phyloP scores from a whole-genome alignment of 2,888 invertebrate genomes.

The Crossocerus cetratus region DNA sequence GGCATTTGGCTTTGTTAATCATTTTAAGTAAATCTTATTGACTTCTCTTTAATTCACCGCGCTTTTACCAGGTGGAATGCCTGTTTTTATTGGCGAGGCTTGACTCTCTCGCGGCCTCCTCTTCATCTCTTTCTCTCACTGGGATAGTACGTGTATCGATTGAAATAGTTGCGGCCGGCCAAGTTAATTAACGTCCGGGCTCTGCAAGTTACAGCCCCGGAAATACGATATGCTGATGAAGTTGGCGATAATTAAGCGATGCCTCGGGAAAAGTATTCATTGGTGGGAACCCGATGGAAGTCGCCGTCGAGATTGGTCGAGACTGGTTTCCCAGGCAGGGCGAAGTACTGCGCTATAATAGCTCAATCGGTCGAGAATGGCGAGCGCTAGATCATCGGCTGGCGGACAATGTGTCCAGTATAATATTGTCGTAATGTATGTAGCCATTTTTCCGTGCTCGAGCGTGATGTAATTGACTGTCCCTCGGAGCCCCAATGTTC shows the following conservation, averaged over 20 bases:
- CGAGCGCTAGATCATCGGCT: neutral
- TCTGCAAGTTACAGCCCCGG: slow-evolving; percentile 13
- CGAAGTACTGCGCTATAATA: neutral
- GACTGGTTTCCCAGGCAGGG: neutral
- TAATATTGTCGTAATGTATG: slow-evolving; percentile 12
- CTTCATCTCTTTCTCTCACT: neutral
- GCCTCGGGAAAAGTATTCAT: slow-evolving; percentile 20
- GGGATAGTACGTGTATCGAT: neutral
- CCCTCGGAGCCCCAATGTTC: slow-evolving; percentile 33
- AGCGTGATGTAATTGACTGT: slow-evolving; percentile 33
- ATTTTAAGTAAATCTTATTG: neutral
- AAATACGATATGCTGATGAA: slow-evolving; percentile 10
- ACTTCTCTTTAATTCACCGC: neutral
- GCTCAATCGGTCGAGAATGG: neutral
- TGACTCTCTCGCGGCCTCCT: neutral
- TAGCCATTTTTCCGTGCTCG: neutral
- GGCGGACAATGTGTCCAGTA: neutral
- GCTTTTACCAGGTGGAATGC: neutral
- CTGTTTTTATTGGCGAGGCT: slow-evolving; percentile 11
- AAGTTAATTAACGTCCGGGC: slow-evolving; percentile 11
- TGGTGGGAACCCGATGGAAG: slow-evolving; percentile 19
- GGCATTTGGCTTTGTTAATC: neutral
- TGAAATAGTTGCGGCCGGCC: slow-evolving; percentile 8
- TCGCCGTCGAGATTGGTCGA: neutral
- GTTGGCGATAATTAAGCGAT: slow-evolving; percentile 30